A percentile compares a stretch with the other conserved stretches of the same genome.
These are phyloP conservation scores for Vidua macroura DNA, from an alignment of 2,113 vertebrate genomes.

Conservation along the genomic window DNA sequence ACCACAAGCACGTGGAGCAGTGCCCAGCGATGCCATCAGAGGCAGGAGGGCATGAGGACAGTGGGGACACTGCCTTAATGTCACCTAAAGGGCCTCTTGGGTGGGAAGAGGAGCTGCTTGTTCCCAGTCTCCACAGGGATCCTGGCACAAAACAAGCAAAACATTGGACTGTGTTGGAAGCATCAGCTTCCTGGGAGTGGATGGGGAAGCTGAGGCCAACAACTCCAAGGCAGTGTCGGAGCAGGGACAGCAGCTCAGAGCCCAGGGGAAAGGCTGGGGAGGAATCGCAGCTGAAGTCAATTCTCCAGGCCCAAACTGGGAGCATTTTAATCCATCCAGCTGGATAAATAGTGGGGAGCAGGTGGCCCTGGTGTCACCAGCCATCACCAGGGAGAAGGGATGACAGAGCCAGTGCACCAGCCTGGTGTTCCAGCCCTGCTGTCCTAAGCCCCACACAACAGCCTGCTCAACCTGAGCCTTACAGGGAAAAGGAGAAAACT, in stretches of 20 bases:
- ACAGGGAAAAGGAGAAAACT: neutral
- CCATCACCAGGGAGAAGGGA: neutral
- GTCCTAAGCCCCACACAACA: neutral
- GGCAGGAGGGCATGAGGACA: neutral
- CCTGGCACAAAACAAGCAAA: neutral
- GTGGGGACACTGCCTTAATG: neutral
- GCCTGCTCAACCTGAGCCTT: fast-evolving
- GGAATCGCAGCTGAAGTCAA: fast-evolving
- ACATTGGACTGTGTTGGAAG: neutral
- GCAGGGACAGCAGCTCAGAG: neutral
- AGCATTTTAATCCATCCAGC: neutral
- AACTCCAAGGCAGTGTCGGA: neutral
- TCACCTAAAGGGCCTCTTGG: neutral
- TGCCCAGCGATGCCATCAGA: neutral
- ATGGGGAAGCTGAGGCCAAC: neutral
- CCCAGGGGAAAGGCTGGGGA: neutral
- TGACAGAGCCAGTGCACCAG: neutral
- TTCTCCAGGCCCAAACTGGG: neutral
- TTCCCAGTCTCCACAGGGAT: neutral
- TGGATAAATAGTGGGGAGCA: neutral
- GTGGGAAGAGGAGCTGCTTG: neutral
- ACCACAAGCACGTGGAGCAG: neutral
- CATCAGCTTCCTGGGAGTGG: neutral
- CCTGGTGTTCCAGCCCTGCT: neutral
- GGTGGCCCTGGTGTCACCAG: neutral